Conservation (phyloP, 2,797 vertebrate genomes). For the Hemitrygon akajei region DNA sequence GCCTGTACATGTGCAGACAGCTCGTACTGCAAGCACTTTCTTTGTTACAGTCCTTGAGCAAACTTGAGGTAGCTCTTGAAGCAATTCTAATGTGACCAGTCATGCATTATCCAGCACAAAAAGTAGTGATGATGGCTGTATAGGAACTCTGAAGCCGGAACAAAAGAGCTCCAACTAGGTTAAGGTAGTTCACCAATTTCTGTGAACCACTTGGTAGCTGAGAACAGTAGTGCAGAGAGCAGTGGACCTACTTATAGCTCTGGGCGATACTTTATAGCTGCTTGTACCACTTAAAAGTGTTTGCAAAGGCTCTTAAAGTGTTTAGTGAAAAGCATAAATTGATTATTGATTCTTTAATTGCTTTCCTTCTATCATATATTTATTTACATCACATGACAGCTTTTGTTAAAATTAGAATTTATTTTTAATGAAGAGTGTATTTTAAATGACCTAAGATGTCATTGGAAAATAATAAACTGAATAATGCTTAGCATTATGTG, state of each 20-base stretch:
- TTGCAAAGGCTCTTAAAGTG: neutral
- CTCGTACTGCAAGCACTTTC: conserved; percentile 57
- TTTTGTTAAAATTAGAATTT: neutral
- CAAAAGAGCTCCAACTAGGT: conserved; percentile 51
- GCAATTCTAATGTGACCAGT: conserved; percentile 56
- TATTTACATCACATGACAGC: neutral
- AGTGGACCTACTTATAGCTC: conserved; percentile 19
- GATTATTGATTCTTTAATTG: neutral
- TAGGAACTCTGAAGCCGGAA: conserved; percentile 54
- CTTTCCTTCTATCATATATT: neutral
- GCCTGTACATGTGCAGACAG: conserved; percentile 55
- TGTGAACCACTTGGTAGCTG: conserved; percentile 4
- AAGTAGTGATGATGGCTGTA: conserved; percentile 49
- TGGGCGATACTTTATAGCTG: neutral
- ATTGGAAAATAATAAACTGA: neutral
- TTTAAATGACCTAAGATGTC: neutral
- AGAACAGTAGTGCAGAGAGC: conserved; percentile 14
- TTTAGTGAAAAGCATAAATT: neutral
- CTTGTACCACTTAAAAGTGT: neutral
- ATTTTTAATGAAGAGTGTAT: neutral
- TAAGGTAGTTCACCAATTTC: conserved; percentile 50
- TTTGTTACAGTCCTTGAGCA: conserved; percentile 62
- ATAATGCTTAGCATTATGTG: neutral
- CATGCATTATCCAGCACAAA: conserved; percentile 55
- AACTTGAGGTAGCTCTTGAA: conserved; percentile 53